phyloP scores from a whole-genome alignment of 1,140 invertebrate species.

The Chironomus striatipennis region DNA sequence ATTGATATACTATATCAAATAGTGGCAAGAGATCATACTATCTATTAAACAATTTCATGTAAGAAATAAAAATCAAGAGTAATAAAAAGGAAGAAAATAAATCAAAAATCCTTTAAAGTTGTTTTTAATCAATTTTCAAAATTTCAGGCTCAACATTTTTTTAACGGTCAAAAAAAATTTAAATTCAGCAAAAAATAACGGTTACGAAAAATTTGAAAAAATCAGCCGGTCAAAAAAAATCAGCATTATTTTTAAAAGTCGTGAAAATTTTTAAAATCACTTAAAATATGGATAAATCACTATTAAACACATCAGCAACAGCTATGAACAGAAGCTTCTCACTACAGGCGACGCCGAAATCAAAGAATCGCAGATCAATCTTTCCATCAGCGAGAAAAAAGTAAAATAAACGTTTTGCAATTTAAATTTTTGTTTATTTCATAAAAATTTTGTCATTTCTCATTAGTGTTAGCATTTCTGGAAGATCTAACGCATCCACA shows the following conservation, averaged over 20 bases:
- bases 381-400: background rate
- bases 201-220: too few species aligned
- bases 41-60: slow-evolving; percentile 4
- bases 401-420: background rate
- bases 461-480: slow-evolving; percentile 43
- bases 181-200: too few species aligned
- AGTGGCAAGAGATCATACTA: background rate
- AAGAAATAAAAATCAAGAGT: background rate
- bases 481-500: slow-evolving; percentile 49
- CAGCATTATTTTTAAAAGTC: too few species aligned
- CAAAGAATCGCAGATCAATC: background rate
- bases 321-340: background rate
- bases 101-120: background rate
- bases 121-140: background rate
- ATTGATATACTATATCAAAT: slow-evolving; percentile 10
- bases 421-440: background rate
- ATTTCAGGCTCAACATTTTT: too few species aligned
- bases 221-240: too few species aligned
- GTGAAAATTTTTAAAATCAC: background rate
- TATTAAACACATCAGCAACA: background rate
- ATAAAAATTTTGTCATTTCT: background rate
- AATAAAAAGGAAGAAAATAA: background rate
- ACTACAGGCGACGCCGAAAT: background rate
- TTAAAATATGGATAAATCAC: background rate
- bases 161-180: too few species aligned